Evolutionary conservation across 2,797 vertebrate genomes (phyloP).

Genomic region (Chelonia mydas): DNA sequence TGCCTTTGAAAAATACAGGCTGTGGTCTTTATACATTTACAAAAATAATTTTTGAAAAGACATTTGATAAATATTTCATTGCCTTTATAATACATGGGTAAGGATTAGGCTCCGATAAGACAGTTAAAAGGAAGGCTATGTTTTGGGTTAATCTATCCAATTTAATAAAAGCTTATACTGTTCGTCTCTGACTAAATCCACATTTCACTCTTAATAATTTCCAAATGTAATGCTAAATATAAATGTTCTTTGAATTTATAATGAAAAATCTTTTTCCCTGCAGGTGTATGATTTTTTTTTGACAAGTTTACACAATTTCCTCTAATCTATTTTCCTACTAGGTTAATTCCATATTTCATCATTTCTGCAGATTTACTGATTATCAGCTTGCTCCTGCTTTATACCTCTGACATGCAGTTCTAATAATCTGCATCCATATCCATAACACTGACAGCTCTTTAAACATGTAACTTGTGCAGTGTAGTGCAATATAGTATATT

Average conservation of each 20-base stretch:
- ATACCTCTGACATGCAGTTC: neutral
- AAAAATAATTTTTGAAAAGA: slow-evolving; percentile 15
- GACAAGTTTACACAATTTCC: neutral
- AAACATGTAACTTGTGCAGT: neutral
- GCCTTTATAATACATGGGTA: neutral
- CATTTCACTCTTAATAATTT: neutral
- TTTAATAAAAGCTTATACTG: neutral
- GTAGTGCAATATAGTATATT: neutral
- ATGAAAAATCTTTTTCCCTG: slow-evolving; percentile 10
- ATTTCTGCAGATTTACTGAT: slow-evolving; percentile 3
- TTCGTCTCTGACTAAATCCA: slow-evolving; percentile 7
- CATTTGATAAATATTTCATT: neutral
- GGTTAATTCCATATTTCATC: neutral
- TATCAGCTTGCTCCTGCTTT: neutral
- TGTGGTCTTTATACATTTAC: neutral
- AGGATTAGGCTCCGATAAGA: neutral
- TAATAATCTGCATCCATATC: neutral
- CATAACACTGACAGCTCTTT: neutral
- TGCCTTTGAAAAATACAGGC: neutral
- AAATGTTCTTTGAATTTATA: slow-evolving; percentile 7
- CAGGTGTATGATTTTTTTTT: rapidly evolving
- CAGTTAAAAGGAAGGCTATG: neutral
- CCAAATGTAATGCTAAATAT: neutral
- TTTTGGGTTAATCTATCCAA: slow-evolving; percentile 17
- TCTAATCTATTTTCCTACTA: neutral